Evolutionary conservation across 2,888 invertebrate genomes (phyloP), one percentile per base, ranked within the genome.

Genomic region (Eugnorisma glareosa): DNA sequence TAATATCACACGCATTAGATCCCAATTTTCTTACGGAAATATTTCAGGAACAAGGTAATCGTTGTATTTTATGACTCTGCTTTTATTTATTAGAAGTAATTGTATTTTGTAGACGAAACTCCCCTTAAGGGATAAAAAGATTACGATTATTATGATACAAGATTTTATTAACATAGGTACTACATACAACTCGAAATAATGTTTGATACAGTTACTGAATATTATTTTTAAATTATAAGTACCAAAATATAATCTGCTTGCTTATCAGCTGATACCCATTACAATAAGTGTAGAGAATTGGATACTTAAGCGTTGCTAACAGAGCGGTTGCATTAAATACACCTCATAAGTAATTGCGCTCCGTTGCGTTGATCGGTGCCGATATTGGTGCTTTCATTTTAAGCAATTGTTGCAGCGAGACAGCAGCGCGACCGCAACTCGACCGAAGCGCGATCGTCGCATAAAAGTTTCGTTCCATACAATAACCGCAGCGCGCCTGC

Each of bases 1-100:
- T 99, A 90, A 98, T 99, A 91, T 99, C 99, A 5, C 99, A 99
- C 93, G 98, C 98, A 11, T 95, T 99, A 84, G 99, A 99, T 94
- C 98, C 98, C 8, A 99, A 98, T 95, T 99, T 99, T 92, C 97
- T 99, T 31, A 98, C 98, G 70, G 99, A 99, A 97, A 99, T 99
- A 92, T 98, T 98, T 89, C 98, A 98, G 92, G 99, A 99, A 92
- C 98, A 98, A 97, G 99, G 99, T 98, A 92, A 90, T 69, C 73
- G 66, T 76, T 69, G 59, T 75, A 71, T 85, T 86, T 81, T 75
- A 73, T 74, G 59, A 73, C 69, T 40, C 15, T 63, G 8, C 51
- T 80, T 57, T 24, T 51, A 59, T 31, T 31, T 8, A 18, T n/a
- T n/a, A n/a, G n/a, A n/a, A n/a, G n/a, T n/a, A n/a, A n/a, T n/a